Evolutionary conservation across 2,888 invertebrate genomes (phyloP).

Genomic region (Pyrocoelia pectoralis): DNA sequence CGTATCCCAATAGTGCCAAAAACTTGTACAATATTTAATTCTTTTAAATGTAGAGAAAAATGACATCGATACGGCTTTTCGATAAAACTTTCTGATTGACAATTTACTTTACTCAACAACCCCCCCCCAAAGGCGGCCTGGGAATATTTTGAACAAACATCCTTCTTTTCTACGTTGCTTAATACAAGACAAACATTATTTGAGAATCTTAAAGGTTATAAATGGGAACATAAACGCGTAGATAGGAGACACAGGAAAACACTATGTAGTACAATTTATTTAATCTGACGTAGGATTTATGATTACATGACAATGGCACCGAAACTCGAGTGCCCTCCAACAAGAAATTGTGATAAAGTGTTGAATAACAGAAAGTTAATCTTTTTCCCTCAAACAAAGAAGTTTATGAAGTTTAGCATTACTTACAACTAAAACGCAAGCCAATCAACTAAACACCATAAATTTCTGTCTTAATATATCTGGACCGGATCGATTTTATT

Average conservation of each 20-base stretch:
- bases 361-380: conserved; percentile 13
- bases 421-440: neutral
- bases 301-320: conserved; percentile 8
- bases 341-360: conserved; percentile 9
- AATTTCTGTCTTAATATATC: neutral
- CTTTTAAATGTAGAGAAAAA: neutral
- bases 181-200: conserved; percentile 7
- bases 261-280: conserved; percentile 9
- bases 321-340: conserved; percentile 10
- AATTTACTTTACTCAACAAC: neutral
- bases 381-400: neutral
- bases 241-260: conserved; percentile 12
- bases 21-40: neutral
- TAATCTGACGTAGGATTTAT: conserved; percentile 8
- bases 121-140: too few relatives aligned
- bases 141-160: conserved; percentile 2
- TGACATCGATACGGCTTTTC: neutral
- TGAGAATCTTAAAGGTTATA: neutral
- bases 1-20: neutral
- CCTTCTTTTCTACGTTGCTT: neutral
- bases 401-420: conserved; percentile 6
- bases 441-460: neutral
- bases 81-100: conserved; percentile 1
- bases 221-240: conserved; percentile 8
- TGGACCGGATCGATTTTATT: neutral